Percentiles rank a stretch among this genome's conserved stretches.
Conservation (phyloP, 2,113 vertebrate species). For the Columbina picui region DNA sequence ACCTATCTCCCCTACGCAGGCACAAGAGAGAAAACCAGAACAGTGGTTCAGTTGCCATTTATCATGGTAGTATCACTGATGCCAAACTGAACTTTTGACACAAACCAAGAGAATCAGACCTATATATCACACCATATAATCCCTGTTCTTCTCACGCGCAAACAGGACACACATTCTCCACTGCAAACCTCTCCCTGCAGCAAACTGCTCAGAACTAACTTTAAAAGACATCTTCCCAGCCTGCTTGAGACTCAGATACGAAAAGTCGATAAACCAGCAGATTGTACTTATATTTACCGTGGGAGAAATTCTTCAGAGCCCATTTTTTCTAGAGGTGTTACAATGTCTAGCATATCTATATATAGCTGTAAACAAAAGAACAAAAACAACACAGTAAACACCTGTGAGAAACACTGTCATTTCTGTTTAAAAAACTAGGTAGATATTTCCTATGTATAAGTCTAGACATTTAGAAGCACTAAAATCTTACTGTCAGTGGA, state of each 20-base stretch:
- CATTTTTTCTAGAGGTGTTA: conserved; percentile 81
- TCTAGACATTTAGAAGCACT: background rate
- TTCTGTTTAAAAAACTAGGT: background rate
- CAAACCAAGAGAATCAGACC: background rate
- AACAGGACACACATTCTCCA: background rate
- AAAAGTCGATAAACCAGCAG: background rate
- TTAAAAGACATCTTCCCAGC: background rate
- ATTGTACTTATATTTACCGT: conserved; percentile 72
- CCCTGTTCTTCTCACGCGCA: background rate
- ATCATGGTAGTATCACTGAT: rapidly evolving
- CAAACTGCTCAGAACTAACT: background rate
- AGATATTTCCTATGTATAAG: background rate
- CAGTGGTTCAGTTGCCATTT: background rate
- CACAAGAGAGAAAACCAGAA: background rate
- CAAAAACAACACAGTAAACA: background rate
- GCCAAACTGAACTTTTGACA: background rate
- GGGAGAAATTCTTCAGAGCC: conserved; percentile 88
- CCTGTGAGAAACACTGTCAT: background rate
- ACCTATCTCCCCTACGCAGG: conserved; percentile 86
- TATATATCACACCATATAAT: background rate
- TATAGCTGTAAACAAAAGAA: conserved; percentile 83
- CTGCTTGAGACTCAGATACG: background rate
- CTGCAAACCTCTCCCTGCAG: background rate
- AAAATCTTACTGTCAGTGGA: background rate
- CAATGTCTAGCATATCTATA: conserved; percentile 88